Evolutionary conservation across 2,888 invertebrate species (phyloP), one percentile per base, ranked within the genome.

Genomic region (Cheilosia vernalis): DNA sequence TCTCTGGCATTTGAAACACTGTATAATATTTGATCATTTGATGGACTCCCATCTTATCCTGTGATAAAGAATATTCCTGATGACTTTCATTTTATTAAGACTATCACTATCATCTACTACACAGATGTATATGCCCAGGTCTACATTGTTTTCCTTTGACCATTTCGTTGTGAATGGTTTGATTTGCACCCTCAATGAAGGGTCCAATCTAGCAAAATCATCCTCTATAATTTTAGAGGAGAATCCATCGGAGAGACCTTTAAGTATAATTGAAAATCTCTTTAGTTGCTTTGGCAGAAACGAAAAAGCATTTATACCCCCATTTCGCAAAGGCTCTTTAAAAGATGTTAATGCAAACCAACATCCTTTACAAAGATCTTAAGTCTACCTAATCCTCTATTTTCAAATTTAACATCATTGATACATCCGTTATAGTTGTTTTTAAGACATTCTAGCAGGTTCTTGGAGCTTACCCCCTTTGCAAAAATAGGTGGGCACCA

Each of bases 171-270:
- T 47, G 17, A n/a, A 17, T 47, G 47, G 47, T 47, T 47, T 47
- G 47, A 47, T 47, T 47, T 4, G 17, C 47, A 47, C 47, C 47
- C 47, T 47, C 47, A 47, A 17, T 47, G 17, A 47, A 53, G 53
- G 53, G 15, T 53, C 27, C 53, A 53, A 27, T 27, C 27, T 15
- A 27, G 21, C 15, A 53, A 53, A 21, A 21, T 49, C 21, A 10
- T 21, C 21, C 49, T 49, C 49, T 53, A 15, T 53, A 24, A 53
- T 7, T n/a, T 21, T 13, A 10, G 51, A 21, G 10, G 53, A 19
- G 53, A 53, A 30, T 15, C n/a, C 53, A 27, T 30, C 27, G 9
- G 27, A 53, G 15, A 53, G 53, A n/a, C 27, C 4, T 53, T 53
- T 15, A 15, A 53, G 53, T 4, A 27, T 15, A 4, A 53, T 53